Conservation (phyloP, 35 echinoderm and acorn worm species). For the Holothuria glaberrima region DNA sequence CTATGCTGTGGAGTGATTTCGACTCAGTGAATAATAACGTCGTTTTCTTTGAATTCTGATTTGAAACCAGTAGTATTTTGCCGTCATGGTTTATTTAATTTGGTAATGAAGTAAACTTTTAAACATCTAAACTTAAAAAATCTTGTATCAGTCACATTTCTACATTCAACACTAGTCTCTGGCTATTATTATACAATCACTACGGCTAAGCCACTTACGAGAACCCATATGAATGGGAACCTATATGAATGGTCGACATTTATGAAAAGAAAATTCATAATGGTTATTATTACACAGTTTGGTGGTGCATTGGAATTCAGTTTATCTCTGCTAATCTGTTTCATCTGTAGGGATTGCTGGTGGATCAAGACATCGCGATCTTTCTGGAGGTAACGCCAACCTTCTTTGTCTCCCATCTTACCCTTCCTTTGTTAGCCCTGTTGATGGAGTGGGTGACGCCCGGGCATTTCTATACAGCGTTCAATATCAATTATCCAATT, state of each 20-base stretch:
- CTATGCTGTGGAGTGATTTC: too few relatives aligned
- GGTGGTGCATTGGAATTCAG: neutral
- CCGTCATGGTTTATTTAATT: too few relatives aligned
- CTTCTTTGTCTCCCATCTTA: slow-evolving; percentile 4
- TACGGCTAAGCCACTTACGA: too few relatives aligned
- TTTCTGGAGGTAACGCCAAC: neutral
- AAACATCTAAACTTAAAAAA: too few relatives aligned
- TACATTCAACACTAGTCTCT: too few relatives aligned
- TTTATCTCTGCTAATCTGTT: neutral
- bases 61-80: too few relatives aligned
- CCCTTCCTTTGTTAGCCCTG: slow-evolving; percentile 18
- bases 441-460: neutral
- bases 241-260: neutral
- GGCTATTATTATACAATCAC: too few relatives aligned
- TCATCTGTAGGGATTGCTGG: neutral
- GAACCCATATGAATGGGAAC: neutral
- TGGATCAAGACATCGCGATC: neutral
- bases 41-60: too few relatives aligned
- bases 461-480: slow-evolving; percentile 12
- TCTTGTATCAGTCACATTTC: too few relatives aligned
- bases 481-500: neutral
- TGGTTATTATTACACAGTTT: too few relatives aligned
- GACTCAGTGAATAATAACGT: too few relatives aligned
- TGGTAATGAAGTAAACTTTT: too few relatives aligned
- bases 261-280: neutral